Evolutionary conservation across 1,140 invertebrate genomes (phyloP), one percentile per base, ranked within the genome.

Genomic region (Anastatus disparis): DNA sequence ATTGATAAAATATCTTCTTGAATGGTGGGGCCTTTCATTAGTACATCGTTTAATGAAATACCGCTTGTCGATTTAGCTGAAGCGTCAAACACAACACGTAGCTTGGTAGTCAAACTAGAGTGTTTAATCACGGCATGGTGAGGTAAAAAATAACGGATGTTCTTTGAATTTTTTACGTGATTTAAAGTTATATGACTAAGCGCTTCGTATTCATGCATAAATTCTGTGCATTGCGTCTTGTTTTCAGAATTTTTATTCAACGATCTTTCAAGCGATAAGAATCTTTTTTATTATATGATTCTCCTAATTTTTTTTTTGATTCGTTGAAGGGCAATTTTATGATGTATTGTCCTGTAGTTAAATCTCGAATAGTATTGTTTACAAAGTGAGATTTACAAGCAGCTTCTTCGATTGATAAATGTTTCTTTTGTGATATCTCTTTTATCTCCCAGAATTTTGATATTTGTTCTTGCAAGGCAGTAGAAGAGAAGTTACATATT

Each of bases 371-470:
- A 9, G 24, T 53, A 29, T 53, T 53, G 8, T 27, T 3, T 13
- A 13, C 24, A 29, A 13, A 29, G 29, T 53, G n/a, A n/a, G n/a
- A 15, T 53, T 29, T 26, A 17, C 50, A 53, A 2, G 6, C 26
- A 15, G 2, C 2, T 17, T 40, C 38, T 24, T 59, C 38, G 10
- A 2, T 8, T 4, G 27, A 38, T 40, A 42, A n/a, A 15, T 24
- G 6, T 13, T 40, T 24, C 26, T 40, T 13, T 15, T 24, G 2
- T 2, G 56, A 17, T 6, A 42, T 15, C 8, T 59, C 17, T 29
- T 62, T 42, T 7, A 62, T 29, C 29, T 27, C 20, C 59, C 59
- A 62, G 20, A 62, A 62, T 27, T 17, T 46, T 10, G 7, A 6
- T 4, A 48, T 22, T 24, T 48, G 46, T 6, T 20, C 22, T 22